These are phyloP conservation scores for Deladenus siricidicola DNA, from an alignment of 2,888 invertebrate species.

Conservation along the genomic window DNA sequence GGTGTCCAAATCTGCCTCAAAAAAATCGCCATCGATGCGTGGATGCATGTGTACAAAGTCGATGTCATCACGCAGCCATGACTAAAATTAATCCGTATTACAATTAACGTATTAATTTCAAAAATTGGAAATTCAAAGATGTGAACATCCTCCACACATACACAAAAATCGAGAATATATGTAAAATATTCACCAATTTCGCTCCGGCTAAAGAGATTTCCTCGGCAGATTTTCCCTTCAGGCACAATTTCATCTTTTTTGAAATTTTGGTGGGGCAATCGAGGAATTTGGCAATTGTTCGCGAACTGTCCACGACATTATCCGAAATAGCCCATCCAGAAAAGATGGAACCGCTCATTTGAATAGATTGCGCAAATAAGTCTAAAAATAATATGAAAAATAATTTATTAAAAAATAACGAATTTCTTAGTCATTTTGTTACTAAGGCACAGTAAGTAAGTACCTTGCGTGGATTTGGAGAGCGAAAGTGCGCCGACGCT, in stretches of 20 bases:
- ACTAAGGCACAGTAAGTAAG: background rate
- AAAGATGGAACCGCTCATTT: constrained; percentile 33
- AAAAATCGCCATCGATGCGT: constrained; percentile 28
- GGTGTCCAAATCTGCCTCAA: constrained; percentile 16
- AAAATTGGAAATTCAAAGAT: no score
- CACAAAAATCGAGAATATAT: background rate
- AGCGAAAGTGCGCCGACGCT: constrained; percentile 33
- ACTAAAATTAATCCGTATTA: constrained; percentile 6
- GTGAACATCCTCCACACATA: no score
- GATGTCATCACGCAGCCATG: constrained; percentile 19
- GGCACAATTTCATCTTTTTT: constrained; percentile 18
- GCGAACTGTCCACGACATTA: constrained; percentile 22
- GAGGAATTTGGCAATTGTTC: constrained; percentile 20
- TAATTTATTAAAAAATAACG: background rate
- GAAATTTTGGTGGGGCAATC: constrained; percentile 1
- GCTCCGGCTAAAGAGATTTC: constrained; percentile 25
- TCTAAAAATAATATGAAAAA: no score
- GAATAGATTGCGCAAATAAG: constrained; percentile 33
- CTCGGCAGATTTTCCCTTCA: constrained; percentile 28
- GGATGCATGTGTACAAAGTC: constrained; percentile 22
- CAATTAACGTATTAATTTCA: no score
- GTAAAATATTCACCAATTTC: constrained; percentile 5
- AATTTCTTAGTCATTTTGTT: background rate
- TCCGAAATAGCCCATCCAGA: constrained; percentile 36
- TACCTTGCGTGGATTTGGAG: constrained; percentile 11